A percentile compares a stretch with the other conserved stretches of the same genome.
These are phyloP conservation scores for Sapayoa aenigma DNA, from an alignment of 2,113 vertebrate genomes.

Conservation along the genomic window DNA sequence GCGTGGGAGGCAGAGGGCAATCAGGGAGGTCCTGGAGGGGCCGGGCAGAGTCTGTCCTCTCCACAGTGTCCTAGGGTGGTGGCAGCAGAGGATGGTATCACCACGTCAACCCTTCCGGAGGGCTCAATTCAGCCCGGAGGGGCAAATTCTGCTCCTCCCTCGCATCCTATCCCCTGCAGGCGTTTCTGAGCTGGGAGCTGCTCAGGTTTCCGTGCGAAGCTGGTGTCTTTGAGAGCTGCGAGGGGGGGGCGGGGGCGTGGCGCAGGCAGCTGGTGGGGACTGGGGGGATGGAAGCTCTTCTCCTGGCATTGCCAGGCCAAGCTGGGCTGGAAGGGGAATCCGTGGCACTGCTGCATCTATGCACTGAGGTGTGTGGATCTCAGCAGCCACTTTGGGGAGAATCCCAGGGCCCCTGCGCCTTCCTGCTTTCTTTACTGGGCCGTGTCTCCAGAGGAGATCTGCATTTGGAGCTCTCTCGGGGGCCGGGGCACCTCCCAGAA, in stretches of 20 bases:
- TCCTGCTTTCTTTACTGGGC: neutral
- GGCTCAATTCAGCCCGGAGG: neutral
- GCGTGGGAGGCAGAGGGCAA: constrained; percentile 13
- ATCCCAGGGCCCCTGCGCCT: accelerated
- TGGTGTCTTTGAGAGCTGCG: neutral
- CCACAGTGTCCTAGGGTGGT: neutral
- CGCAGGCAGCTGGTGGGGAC: neutral
- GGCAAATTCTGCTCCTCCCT: neutral
- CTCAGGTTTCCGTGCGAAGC: neutral
- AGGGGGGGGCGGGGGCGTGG: accelerated
- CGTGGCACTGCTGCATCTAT: neutral
- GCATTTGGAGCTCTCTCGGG: neutral
- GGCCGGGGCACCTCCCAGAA: neutral
- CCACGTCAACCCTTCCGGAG: neutral
- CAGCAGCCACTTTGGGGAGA: neutral
- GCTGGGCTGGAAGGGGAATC: accelerated
- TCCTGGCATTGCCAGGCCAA: neutral
- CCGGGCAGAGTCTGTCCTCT: neutral
- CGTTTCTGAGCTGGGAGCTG: neutral
- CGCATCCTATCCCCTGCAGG: neutral
- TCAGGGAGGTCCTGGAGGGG: neutral
- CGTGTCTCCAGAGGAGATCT: too few species aligned
- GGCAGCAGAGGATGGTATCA: neutral
- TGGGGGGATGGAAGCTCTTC: neutral
- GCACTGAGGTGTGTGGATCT: accelerated